Conservation (phyloP, 1,140 invertebrate genomes). For the Musca vetustissima region DNA sequence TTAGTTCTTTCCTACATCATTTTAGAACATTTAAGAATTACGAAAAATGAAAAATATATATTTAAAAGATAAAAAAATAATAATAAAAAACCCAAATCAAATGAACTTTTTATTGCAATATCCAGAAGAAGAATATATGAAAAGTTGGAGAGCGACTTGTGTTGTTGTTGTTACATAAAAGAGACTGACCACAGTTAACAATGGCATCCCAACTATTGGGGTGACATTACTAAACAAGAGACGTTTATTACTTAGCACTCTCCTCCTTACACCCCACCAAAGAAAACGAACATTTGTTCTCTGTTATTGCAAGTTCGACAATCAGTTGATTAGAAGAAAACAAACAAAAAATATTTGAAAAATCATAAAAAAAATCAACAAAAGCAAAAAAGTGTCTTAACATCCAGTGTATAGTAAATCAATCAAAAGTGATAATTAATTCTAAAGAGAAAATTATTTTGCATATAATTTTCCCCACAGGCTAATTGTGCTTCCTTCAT, state of each 20-base stretch:
- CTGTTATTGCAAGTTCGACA: constrained; percentile 7
- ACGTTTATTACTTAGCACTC: constrained; percentile 5
- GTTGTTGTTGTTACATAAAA: neutral
- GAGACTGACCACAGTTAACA: too few relatives aligned
- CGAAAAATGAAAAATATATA: constrained; percentile 1
- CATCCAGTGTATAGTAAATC: too few relatives aligned
- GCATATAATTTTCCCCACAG: too few relatives aligned
- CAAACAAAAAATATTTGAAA: neutral
- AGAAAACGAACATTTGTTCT: constrained; percentile 2
- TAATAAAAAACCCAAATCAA: constrained; percentile 10
- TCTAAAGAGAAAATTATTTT: too few relatives aligned
- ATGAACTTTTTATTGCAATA: constrained; percentile 14
- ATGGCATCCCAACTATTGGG: too few relatives aligned
- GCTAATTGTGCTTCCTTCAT: too few relatives aligned
- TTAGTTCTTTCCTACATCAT: constrained; percentile 23
- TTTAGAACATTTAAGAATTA: constrained; percentile 23
- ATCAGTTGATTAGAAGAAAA: neutral
- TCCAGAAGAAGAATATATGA: neutral
- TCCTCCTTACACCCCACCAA: constrained; percentile 15
- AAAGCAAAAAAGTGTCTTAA: neutral
- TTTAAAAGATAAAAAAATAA: constrained; percentile 11
- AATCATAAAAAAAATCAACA: neutral
- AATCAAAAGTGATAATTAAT: too few relatives aligned
- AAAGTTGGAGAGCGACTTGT: constrained; percentile 13
- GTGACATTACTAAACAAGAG: neutral